phyloP scores from a whole-genome alignment of 2,888 invertebrate species.

The Idaea aversata region DNA sequence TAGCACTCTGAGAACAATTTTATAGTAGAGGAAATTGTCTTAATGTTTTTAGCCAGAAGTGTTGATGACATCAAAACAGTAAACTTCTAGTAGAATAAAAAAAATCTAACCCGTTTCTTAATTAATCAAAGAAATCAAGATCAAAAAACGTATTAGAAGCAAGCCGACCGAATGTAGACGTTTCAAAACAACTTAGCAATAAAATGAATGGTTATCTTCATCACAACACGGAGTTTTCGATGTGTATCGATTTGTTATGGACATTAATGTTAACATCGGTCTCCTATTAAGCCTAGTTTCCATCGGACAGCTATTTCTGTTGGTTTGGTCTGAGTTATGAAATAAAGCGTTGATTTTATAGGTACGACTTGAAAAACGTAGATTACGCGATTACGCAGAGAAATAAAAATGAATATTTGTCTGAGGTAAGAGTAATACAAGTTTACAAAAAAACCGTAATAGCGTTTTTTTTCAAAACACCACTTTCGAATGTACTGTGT shows the following conservation, averaged over 20 bases:
- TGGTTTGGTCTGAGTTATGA: constrained; percentile 30
- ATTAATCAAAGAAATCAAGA: constrained; percentile 14
- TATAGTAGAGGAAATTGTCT: no score
- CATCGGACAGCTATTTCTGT: constrained; percentile 41
- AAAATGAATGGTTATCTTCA: constrained; percentile 43
- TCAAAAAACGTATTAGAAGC: constrained; percentile 8
- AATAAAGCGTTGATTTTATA: constrained; percentile 4
- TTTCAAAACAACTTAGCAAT: constrained; percentile 41
- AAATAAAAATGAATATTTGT: no score
- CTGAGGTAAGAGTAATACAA: no score
- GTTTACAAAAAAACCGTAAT: no score
- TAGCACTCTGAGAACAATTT: no score
- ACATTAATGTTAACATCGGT: constrained; percentile 47
- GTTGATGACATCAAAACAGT: not conserved
- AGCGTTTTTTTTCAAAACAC: no score
- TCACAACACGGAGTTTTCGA: constrained; percentile 38
- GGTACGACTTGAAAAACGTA: not conserved
- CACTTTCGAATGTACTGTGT: no score
- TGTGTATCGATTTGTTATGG: constrained; percentile 55
- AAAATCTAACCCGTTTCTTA: not conserved
- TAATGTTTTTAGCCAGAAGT: not conserved
- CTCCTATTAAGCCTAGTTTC: constrained; percentile 48
- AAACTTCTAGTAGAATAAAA: not conserved
- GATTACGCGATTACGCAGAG: no score
- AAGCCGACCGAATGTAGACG: constrained; percentile 16